Base-by-base conservation (phyloP, 2,113 vertebrate genomes). In the Gnathonemus longibarbis region DNA sequence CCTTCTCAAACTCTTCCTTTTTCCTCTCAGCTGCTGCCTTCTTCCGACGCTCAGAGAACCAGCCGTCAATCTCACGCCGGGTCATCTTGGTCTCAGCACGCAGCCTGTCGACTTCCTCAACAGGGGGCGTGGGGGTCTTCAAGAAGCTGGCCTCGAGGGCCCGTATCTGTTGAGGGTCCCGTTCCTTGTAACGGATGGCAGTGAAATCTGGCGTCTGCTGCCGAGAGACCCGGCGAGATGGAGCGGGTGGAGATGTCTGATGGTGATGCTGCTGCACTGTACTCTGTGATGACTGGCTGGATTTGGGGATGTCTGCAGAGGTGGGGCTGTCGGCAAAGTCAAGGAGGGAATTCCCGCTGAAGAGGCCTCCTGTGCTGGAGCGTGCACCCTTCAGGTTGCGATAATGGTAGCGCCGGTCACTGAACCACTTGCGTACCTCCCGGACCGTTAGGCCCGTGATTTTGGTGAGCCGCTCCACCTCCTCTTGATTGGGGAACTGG, bases 351-450 rank as follows among this genome's bases (percentile, higher is more conserved):
- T 88, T 90, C 48, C 90, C 90, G 3, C 88, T 87, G 93, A 93
- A 46, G 1, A 84, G 91, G 5, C 90, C 96, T 88, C 66, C 95
- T 0, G 95, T 91, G 92, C 95, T 92, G 0, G 95, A 88, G 45
- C 96, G 96, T 31, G 96, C 85, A 0, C 98, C 96, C 92, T 97
- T 97, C 52, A 98, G 94, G 15, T 99, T 99, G 90, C 98, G 96
- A 91, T 96, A 98, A 93, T 99, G 98, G 95, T 99, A 99, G 39
- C 98, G 95, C 24, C 98, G 96, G 88, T 99, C 98, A 0, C 98
- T 99, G 95, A 99, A 99, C 98, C 98, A 99, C 90, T 99, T 99
- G 27, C 98, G 97, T 13, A 99, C 97, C 92, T 99, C 98, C 88
- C 98, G 97, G 48, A 97, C 97, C 0, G 96, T 96, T 52, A 99